Base-by-base conservation (phyloP, 2,888 invertebrate genomes). In the Drosophila antonietae region DNA sequence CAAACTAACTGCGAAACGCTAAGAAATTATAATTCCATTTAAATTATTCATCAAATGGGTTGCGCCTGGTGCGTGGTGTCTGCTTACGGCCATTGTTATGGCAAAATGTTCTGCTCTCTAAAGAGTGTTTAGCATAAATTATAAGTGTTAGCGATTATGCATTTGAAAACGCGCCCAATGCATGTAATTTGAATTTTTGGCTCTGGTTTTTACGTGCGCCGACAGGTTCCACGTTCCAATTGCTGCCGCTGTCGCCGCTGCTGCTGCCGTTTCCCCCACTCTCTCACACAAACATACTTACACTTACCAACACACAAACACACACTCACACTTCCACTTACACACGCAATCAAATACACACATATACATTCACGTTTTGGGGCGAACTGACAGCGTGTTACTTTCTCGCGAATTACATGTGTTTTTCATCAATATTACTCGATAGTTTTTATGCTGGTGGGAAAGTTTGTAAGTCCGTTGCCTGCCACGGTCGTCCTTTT, bases 371-470 rank as follows among this genome's bases (percentile, higher is more conserved):
- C 68, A 77, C 64, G 66, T 73, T 85, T 70, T 74, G 80, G 64
- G 56, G 73, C 72, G 68, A 88, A 86, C 78, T 89, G 86, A 88
- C 88, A 87, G 90, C 90, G 86, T 87, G 86, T 89, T 87, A 89
- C 86, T 87, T 87, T 87, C 86, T 89, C 90, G 88, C 83, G 74
- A 86, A 89, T 89, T 87, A 87, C 90, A 89, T 87, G 90, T 87
- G 90, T 87, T 88, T 86, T 83, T 77, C 73, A 73, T 62, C 62
- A 56, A 37, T 37, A 53, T 64, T 53, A 59, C 57, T 70, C 28
- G 53, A 51, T 63, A 61, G 41, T 52, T 55, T 67, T 59, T 23
- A 58, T 52, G 52, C 56, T 44, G 44, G 8, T 63, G 55, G 66
- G 35, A 65, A 74, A 67, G 52, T 51, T 66, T 68, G 4, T 33